Percentiles rank a stretch among this genome's conserved stretches.
Conservation (phyloP, 2,797 vertebrate genomes). For the Dromococcyx pavoninus region DNA sequence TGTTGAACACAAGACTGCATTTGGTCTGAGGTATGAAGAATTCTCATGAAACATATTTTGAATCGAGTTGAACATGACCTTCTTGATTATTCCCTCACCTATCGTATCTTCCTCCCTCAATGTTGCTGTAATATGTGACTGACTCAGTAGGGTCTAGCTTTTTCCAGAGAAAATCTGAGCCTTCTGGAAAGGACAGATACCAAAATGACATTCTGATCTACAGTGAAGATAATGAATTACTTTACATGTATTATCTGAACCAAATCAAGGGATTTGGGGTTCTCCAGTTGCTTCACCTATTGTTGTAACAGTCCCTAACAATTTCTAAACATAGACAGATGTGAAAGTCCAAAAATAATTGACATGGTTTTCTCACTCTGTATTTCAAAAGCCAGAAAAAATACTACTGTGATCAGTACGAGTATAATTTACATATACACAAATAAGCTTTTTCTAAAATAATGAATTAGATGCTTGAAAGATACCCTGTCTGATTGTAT, state of each 20-base stretch:
- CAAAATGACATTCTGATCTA: background rate
- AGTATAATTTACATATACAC: background rate
- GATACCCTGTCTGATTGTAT: background rate
- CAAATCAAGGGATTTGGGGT: background rate
- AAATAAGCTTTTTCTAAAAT: background rate
- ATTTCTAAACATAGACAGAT: background rate
- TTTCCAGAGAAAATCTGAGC: background rate
- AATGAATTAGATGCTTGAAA: background rate
- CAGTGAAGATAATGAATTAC: background rate
- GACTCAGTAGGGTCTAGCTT: background rate
- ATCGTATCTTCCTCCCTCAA: background rate
- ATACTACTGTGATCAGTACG: background rate
- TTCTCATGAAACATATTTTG: background rate
- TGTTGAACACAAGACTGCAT: background rate
- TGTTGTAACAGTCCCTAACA: background rate
- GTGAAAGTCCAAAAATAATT: background rate
- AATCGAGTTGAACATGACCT: background rate
- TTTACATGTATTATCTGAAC: background rate
- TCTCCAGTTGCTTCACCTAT: background rate
- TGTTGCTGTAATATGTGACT: background rate
- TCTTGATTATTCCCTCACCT: background rate
- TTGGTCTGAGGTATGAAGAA: background rate
- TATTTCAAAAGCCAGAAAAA: constrained; percentile 13
- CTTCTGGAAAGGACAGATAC: background rate
- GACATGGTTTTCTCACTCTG: background rate